Conservation (phyloP, 2,113 vertebrate genomes). For the Salvelinus alpinus region DNA sequence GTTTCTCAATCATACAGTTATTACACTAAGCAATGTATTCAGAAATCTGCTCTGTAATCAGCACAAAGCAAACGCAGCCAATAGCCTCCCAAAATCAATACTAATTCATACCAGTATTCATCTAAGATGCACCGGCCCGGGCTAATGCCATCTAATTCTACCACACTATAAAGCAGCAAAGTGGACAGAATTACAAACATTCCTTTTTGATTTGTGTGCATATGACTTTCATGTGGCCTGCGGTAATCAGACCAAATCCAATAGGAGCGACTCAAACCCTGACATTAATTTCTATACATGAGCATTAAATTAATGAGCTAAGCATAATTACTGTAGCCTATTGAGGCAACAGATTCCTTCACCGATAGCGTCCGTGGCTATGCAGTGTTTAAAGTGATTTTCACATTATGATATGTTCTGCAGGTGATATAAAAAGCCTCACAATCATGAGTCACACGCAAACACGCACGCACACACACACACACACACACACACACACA, state of each 20-base stretch:
- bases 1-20: no score
- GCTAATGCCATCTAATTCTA: background rate
- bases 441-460: no score
- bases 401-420: background rate
- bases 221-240: conserved; percentile 25
- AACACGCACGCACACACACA: no score
- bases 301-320: background rate
- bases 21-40: no score
- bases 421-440: no score
- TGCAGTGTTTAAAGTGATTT: no score
- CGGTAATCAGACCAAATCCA: conserved; percentile 38
- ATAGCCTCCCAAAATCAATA: no score
- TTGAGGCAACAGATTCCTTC: background rate
- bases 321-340: background rate
- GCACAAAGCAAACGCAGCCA: no score
- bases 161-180: conserved; percentile 11
- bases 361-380: background rate
- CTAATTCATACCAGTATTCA: no score
- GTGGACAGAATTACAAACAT: conserved; percentile 2
- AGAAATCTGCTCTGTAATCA: no score
- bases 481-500: no score
- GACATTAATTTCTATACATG: conserved; percentile 33
- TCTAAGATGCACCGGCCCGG: no score
- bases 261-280: conserved; percentile 43
- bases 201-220: background rate